These are phyloP conservation scores for Phlogophora meticulosa DNA, from an alignment of 2,888 invertebrate genomes.

Conservation along the genomic window DNA sequence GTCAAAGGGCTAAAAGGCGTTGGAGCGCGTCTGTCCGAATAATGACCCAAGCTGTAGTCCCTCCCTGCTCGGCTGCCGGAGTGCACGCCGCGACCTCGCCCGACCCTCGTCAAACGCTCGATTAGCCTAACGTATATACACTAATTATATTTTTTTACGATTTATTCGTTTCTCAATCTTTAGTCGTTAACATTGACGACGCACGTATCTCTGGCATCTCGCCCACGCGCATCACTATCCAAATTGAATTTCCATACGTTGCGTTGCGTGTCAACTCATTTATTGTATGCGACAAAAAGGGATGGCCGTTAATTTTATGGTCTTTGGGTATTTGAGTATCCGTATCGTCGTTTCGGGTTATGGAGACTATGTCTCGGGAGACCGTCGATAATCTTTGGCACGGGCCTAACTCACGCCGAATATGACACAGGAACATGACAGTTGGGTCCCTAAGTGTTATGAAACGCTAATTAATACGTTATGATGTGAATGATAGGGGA, in stretches of 20 bases:
- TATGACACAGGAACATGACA: constrained; percentile 73
- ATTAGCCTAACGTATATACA: constrained; percentile 86
- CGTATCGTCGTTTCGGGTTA: constrained; percentile 65
- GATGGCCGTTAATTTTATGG: constrained; percentile 75
- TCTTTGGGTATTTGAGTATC: constrained; percentile 63
- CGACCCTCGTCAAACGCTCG: constrained; percentile 90
- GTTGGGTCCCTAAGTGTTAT: constrained; percentile 70
- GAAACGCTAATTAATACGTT: constrained; percentile 76
- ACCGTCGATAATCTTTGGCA: constrained; percentile 64
- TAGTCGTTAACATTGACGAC: constrained; percentile 72
- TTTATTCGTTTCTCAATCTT: constrained; percentile 76
- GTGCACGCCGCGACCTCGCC: constrained; percentile 80
- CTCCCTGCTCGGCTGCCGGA: constrained; percentile 73
- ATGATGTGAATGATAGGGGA: constrained; percentile 68
- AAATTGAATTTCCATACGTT: constrained; percentile 80
- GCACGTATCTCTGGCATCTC: constrained; percentile 78
- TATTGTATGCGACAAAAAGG: constrained; percentile 73
- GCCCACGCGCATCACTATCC: constrained; percentile 76
- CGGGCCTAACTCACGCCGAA: constrained; percentile 70
- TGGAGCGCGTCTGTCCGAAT: constrained; percentile 89
- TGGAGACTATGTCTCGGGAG: constrained; percentile 48
- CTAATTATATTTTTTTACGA: constrained; percentile 84
- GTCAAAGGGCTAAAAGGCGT: constrained; percentile 90
- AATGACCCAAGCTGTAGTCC: constrained; percentile 86
- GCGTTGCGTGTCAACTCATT: constrained; percentile 74